These are phyloP conservation scores for Tridacna gigas DNA, from an alignment of 2,888 invertebrate genomes.

Conservation along the genomic window DNA sequence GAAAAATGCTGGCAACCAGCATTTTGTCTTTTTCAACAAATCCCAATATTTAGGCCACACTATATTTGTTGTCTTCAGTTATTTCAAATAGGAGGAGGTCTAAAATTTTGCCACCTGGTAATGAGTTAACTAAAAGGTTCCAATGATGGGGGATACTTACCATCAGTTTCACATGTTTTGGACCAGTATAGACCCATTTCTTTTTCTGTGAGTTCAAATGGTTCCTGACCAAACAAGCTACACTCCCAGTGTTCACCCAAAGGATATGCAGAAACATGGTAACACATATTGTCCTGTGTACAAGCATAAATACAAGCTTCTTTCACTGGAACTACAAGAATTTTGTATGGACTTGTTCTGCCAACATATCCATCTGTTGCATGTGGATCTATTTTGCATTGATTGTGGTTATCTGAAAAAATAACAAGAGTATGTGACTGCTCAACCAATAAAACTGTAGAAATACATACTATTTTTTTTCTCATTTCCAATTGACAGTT, in stretches of 20 bases:
- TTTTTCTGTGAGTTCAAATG: neutral
- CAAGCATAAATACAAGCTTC: slow-evolving; percentile 9
- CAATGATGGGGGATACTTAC: neutral
- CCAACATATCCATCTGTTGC: neutral
- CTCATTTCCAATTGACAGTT: no score
- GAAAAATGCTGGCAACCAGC: no score
- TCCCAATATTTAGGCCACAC: no score
- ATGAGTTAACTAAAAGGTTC: no score
- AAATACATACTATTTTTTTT: no score
- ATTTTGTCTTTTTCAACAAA: no score
- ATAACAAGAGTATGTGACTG: no score
- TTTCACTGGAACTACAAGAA: neutral
- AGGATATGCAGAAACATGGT: slow-evolving; percentile 14
- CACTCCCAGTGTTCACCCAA: neutral
- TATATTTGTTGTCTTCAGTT: no score
- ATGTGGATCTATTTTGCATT: neutral
- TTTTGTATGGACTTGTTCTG: neutral
- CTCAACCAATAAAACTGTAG: no score
- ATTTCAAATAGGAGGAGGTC: no score
- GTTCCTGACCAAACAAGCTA: slow-evolving; percentile 1
- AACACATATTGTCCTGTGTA: slow-evolving; percentile 7
- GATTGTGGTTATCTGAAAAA: no score
- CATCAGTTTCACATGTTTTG: slow-evolving; percentile 6
- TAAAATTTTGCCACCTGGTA: no score
- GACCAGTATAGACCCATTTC: slow-evolving; percentile 12